Evolutionary conservation across 2,888 invertebrate species (phyloP), one percentile per base, ranked within the genome.

Genomic region (Pammene fasciana): DNA sequence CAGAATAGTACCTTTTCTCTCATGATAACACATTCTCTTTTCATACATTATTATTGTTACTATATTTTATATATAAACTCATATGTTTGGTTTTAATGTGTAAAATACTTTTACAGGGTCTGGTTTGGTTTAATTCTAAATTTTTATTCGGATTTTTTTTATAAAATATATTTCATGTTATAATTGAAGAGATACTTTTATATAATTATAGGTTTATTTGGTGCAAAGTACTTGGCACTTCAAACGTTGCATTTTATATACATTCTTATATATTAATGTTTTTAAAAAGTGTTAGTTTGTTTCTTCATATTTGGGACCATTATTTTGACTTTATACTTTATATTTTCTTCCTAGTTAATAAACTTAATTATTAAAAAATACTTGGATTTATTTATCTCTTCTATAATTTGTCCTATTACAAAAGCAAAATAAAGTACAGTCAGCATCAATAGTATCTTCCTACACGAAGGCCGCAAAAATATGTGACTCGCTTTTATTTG

Each of bases 311-410:
- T 71, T 72, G 72, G 73, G 73, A 72, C 73, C 74, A 74, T 72
- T 62, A 61, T 56, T 73, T 68, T 72, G 68, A 71, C 70, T 67
- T 59, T 73, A 68, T 72, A 71, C 65, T 67, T 72, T 68, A 38
- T 70, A 68, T 71, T 26, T 54, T 71, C 68, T 66, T 72, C 66
- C 68, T 74, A 65, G 71, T 74, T 70, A 75, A 74, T 75, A 74
- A 72, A 74, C 48, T 50, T 34, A 59, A 59, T 64, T 60, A 65
- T 67, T 45, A 65, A 26, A 45, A 43, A 59, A 0, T 26, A 38
- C 26, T 26, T 11, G 26, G 14, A 55, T 57, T 68, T 64, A 46
- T 45, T 70, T 41, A 54, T 16, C 4, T 43, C 54, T 43, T 45
- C 6, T 16, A 54, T 26, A 13, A 26, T 9, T 18, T 54, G 26